Base-by-base conservation (phyloP, 2,797 vertebrate genomes). In the Otus scops region DNA sequence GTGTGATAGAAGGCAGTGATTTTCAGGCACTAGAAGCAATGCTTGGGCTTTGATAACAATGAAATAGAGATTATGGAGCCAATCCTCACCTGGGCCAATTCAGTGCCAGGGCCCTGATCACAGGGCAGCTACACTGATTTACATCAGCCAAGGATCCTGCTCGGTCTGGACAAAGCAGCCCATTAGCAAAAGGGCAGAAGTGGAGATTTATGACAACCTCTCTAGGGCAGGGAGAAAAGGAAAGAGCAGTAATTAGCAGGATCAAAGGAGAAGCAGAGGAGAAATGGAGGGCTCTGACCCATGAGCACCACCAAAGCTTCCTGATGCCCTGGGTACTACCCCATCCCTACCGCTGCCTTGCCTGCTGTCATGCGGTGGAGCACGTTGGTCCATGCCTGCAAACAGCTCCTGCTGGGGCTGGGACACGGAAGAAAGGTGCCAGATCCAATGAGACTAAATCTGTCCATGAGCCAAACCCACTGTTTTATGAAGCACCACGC, bases 11-110 rank as follows among this genome's bases (percentile, higher is more conserved):
- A 93, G 50, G 65, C 79, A 48, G 39, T 0, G 15, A 80, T 88
- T 91, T 90, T 77, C 28, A 4, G 68, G 38, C 39, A 45, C 36
- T 75, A 32, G 74, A 92, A 95, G 39, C 70, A 87, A 39, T 61
- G 88, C 76, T 56, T 82, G 85, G 41, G 53, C 74, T 84, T 90
- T 59, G 89, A 96, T 93, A 96, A 93, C 74, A 87, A 36, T 12
- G 70, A 89, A 95, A 88, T 20, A 86, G 68, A 82, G 45, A 70
- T 71, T 86, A 43, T 45, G 34, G 74, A 76, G 41, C 70, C 48
- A 47, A 86, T 79, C 43, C 56, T 93, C 61, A 89, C 87, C 75
- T 73, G n/a, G 34, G 65, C 26, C 84, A 76, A 86, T 69, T 81
- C 65, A 50, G 30, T 56, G 56, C 32, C 51, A 78, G 65, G 51